Conservation (phyloP, 1,140 invertebrate genomes). For the Tetragnatha versicolor region DNA sequence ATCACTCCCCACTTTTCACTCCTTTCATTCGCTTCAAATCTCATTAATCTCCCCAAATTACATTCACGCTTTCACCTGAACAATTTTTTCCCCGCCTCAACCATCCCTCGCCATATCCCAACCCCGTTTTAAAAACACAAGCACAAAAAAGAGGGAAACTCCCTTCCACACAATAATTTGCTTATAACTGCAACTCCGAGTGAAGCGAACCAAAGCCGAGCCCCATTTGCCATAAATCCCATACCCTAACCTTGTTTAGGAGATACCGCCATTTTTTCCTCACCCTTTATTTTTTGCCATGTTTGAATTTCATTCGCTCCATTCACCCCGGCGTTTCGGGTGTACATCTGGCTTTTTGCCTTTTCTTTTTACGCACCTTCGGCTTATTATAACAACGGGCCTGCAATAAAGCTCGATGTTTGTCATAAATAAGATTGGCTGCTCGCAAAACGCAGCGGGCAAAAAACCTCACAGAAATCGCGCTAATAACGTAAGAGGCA, state of each 20-base stretch:
- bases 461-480: not conserved
- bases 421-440: constrained; percentile 32
- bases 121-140: not conserved
- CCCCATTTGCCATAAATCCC: constrained; percentile 33
- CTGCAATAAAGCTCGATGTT: constrained; percentile 33
- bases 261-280: constrained; percentile 30
- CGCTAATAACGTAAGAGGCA: constrained; percentile 25
- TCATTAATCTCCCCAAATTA: too few relatives aligned
- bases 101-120: not conserved
- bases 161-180: constrained; percentile 1
- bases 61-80: too few relatives aligned
- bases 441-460: not conserved
- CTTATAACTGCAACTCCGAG: not conserved
- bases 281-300: not conserved
- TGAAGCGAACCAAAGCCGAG: not conserved
- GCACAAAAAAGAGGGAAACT: not conserved
- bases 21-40: too few relatives aligned
- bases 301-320: constrained; percentile 44
- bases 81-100: not conserved
- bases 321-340: not conserved
- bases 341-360: constrained; percentile 28
- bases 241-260: constrained; percentile 36
- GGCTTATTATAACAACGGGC: constrained; percentile 18
- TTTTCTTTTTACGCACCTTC: constrained; percentile 4
- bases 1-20: too few relatives aligned